These are phyloP conservation scores for Catamblyrhynchus diadema DNA, from an alignment of 2,797 vertebrate species.

Conservation along the genomic window DNA sequence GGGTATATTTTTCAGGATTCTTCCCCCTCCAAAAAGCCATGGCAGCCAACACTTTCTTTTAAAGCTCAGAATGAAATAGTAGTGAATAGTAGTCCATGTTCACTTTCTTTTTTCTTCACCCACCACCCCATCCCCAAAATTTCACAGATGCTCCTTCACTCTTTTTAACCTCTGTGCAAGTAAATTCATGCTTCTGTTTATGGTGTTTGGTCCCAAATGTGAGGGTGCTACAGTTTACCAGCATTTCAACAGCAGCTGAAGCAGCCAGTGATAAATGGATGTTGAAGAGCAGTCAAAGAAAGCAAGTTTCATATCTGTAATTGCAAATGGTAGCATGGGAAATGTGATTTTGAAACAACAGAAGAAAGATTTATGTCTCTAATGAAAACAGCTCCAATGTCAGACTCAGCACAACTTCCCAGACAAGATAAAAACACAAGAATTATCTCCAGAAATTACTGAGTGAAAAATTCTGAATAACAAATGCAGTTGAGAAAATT, in stretches of 20 bases:
- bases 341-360: constrained; percentile 22
- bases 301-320: constrained; percentile 25
- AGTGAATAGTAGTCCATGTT: background rate
- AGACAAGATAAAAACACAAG: constrained; percentile 48
- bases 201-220: background rate
- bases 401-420: constrained; percentile 32
- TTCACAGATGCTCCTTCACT: background rate
- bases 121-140: background rate
- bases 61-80: background rate
- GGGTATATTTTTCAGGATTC: background rate
- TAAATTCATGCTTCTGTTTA: background rate
- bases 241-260: constrained; percentile 7
- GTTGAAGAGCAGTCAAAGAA: constrained; percentile 26
- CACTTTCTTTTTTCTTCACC: background rate
- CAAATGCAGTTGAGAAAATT: constrained; percentile 11
- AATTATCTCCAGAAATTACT: constrained; percentile 24
- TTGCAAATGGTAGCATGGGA: constrained; percentile 53
- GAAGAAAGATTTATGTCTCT: constrained; percentile 35
- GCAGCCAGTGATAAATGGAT: background rate
- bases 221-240: background rate
- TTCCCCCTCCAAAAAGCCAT: background rate
- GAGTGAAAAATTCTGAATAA: constrained; percentile 18
- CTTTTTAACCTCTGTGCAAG: background rate
- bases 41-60: background rate
- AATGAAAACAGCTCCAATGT: constrained; percentile 35